Percentiles rank a stretch among this genome's conserved stretches.
Conservation (phyloP, 2,113 vertebrate genomes). For the Sylvia atricapilla region DNA sequence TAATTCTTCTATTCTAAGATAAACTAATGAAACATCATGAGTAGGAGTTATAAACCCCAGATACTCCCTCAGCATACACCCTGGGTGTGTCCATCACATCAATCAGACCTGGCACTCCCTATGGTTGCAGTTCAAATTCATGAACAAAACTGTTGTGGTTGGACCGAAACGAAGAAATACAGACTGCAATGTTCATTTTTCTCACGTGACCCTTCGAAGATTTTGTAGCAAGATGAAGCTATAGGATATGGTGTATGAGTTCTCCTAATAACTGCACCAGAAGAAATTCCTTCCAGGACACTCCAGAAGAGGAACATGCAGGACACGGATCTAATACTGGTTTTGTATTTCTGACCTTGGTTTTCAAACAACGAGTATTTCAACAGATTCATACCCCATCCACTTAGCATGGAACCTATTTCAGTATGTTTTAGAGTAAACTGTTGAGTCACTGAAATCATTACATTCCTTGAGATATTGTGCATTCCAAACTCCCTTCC, state of each 20-base stretch:
- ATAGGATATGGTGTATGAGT: background rate
- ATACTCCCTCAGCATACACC: background rate
- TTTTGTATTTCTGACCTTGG: background rate
- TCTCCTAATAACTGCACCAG: background rate
- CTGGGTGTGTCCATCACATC: constrained; percentile 29
- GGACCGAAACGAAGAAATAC: background rate
- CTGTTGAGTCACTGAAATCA: constrained; percentile 13
- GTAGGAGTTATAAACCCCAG: background rate
- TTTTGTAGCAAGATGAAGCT: background rate
- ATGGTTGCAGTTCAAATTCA: background rate
- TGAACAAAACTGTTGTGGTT: background rate
- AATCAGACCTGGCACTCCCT: background rate
- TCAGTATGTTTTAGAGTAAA: background rate
- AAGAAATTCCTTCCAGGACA: background rate
- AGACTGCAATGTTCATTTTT: background rate
- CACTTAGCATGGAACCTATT: background rate
- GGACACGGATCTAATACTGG: rapidly evolving
- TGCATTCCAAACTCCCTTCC: constrained; percentile 1
- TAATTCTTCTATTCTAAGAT: background rate
- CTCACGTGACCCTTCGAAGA: background rate
- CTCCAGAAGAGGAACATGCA: background rate
- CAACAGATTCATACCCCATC: background rate
- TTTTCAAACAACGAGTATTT: background rate
- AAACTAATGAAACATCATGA: background rate
- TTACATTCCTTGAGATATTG: background rate